Evolutionary conservation across 2,888 invertebrate genomes (phyloP), one percentile per base, ranked within the genome.

Genomic region (Dicycla oo): DNA sequence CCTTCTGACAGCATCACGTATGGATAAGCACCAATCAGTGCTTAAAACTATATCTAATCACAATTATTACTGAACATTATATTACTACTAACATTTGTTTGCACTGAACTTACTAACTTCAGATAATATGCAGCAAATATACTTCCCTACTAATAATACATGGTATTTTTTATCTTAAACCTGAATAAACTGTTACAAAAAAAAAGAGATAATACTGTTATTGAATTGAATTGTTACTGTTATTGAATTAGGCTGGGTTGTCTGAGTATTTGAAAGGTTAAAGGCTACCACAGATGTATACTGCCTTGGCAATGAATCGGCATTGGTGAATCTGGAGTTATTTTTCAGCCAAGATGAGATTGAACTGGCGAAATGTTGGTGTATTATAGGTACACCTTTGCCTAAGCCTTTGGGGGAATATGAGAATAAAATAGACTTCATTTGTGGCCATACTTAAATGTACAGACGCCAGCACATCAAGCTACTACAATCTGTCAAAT

Each of bases 81-180:
- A 34, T n/a, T n/a, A 18, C 6, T 23, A 56, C 15, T 67, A 53
- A 34, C 26, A 10, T 26, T 10, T 43, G 34, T 53, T 51, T 38
- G 23, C 30, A 61, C 18, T 56, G 18, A 47, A 56, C 3, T 34
- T 26, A 60, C 47, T 7, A 18, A 47, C 13, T 13, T 38, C 30
- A 18, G 47, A 58, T 60, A 38, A 20, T n/a, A n/a, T n/a, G 53
- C 13, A 72, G 43, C 7, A 40, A 43, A 18, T 68, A 15, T 30
- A 30, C 2, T 0, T 34, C 3, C 4, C 3, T 45, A 34, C 11
- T 47, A 40, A 15, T 34, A 66, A 10, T 10, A n/a, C 11, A 2
- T 69, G 45, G 10, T 8, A 15, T 34, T 18, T 20, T 43, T 34
- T 64, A 38, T 67, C 10, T 1, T 3, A 56, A 5, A 26, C 18